phyloP scores from a whole-genome alignment of 2,888 invertebrate genomes.

The Drosophila mettleri region DNA sequence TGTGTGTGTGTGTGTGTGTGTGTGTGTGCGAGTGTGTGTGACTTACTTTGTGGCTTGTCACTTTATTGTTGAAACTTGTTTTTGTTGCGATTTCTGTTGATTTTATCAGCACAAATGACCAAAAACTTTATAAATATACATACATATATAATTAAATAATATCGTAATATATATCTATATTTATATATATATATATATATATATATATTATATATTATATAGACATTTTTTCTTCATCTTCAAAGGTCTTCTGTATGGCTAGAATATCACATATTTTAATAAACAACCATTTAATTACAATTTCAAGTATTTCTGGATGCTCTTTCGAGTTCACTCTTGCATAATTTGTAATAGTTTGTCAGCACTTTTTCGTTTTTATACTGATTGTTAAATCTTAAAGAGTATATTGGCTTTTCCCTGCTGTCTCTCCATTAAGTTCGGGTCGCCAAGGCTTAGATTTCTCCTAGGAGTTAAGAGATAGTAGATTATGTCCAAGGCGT shows the following conservation, averaged over 20 bases:
- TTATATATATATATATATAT: neutral
- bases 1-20: slow-evolving; percentile 9
- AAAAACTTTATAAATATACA: slow-evolving; percentile 41
- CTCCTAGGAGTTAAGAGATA: no score
- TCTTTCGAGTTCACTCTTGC: slow-evolving; percentile 1
- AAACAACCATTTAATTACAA: neutral
- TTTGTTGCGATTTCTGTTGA: slow-evolving; percentile 30
- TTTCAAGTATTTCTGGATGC: neutral
- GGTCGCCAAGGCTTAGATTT: no score
- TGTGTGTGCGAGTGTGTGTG: slow-evolving; percentile 24
- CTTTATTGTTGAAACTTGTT: slow-evolving; percentile 30
- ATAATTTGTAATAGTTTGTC: slow-evolving; percentile 5
- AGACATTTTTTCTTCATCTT: neutral
- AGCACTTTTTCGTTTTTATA: neutral
- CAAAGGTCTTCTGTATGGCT: neutral
- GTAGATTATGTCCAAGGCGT: no score
- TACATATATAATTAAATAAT: slow-evolving; percentile 24
- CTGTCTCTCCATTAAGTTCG: no score
- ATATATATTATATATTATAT: neutral
- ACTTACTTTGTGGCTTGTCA: slow-evolving; percentile 51
- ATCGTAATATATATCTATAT: neutral
- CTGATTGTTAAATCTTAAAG: neutral
- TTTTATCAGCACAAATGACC: slow-evolving; percentile 61
- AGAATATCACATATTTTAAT: neutral
- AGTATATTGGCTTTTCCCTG: neutral